Percentiles rank a stretch among this genome's conserved stretches.
Conservation (phyloP, 2,888 invertebrate genomes). For the Ochropleura leucogaster region DNA sequence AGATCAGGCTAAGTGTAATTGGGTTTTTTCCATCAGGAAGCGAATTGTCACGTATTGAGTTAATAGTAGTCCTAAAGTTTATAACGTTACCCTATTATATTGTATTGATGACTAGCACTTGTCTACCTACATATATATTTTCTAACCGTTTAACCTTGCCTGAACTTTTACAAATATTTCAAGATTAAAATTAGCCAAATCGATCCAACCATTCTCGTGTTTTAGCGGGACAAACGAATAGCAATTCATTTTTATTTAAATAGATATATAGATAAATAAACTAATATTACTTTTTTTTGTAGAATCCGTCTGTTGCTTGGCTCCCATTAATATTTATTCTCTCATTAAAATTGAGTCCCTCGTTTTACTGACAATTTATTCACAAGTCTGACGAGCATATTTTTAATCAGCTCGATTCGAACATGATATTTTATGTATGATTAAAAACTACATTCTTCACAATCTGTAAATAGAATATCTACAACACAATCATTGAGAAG, state of each 20-base stretch:
- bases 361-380: not conserved
- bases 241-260: no score
- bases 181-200: no score
- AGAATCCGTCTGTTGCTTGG: not conserved
- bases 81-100: not conserved
- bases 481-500: conserved; percentile 20
- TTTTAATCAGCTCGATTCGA: no score
- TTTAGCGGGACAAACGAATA: no score
- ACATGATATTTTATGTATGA: not conserved
- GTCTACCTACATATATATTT: no score
- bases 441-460: conserved; percentile 1
- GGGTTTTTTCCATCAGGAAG: not conserved
- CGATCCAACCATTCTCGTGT: no score
- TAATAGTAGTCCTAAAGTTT: conserved; percentile 4
- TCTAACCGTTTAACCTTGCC: no score
- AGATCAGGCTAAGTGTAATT: not conserved
- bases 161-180: no score
- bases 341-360: not conserved
- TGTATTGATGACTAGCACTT: not conserved
- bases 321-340: not conserved
- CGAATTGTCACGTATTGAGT: conserved; percentile 26
- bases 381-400: not conserved
- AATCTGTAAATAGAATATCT: conserved; percentile 13
- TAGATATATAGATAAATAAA: not conserved
- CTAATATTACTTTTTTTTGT: not conserved